Base-by-base conservation (phyloP, 2,797 vertebrate genomes). In the Ciconia nigra region DNA sequence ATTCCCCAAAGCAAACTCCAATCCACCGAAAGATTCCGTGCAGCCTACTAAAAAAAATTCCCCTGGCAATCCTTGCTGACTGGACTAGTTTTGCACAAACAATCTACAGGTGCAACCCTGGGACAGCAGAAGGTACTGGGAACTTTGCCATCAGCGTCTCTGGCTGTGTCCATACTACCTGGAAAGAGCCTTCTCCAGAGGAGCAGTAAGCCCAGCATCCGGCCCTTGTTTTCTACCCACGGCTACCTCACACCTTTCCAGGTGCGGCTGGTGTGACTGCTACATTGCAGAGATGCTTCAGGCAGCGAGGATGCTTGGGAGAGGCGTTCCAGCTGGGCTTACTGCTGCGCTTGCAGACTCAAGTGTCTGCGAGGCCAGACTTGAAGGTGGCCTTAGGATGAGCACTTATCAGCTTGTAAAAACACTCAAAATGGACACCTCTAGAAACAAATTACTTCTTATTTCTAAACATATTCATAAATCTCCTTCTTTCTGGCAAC, bases 101-200 rank as follows among this genome's bases (percentile, higher is more conserved):
- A 42, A 95, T 54, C 39, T 42, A 83, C 74, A 93, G 57, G 73
- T 91, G 90, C 73, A 83, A 26, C 39, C 37, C 52, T 72, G 73
- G 57, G 61, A 92, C 54, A 92, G 90, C 71, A 90, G 57, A 92
- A 95, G 78, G 74, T 71, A 61, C 81, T 46, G 57, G 94, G 95
- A 97, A 85, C 39, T 62, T 33, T 59, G 90, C 94, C 93, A 96
- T 63, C 61, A 26, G 39, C 33, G 3, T 57, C 71, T 82, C 72
- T 87, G 88, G 81, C 78, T 89, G 44, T 13, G 35, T 87, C 72
- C 18, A 5, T 2, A 15, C 0, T 5, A 44, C 31, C 49, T 85
- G 78, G 81, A 80, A 92, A 71, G 35, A 52, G 46, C 26, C 41
- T 77, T 80, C 81, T 93, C 71, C 44, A 33, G 55, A 87, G 89